These are phyloP conservation scores for Brachyopa scutellaris DNA, from an alignment of 2,888 invertebrate species.

Conservation along the genomic window DNA sequence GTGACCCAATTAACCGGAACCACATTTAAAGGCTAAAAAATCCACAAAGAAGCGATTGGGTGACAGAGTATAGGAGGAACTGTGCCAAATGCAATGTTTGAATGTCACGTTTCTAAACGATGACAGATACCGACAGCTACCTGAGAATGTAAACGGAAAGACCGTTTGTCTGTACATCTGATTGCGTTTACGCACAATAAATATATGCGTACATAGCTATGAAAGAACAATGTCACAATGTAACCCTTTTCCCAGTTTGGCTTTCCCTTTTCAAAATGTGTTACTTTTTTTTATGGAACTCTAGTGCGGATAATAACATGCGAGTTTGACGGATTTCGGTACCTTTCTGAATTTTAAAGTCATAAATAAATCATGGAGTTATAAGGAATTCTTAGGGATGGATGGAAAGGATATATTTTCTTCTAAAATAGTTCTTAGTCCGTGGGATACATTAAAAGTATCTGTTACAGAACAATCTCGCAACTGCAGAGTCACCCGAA, in stretches of 20 bases:
- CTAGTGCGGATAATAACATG: too few relatives aligned
- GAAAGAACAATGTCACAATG: too few relatives aligned
- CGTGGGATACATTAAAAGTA: too few relatives aligned
- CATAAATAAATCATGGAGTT: too few relatives aligned
- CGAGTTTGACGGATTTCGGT: too few relatives aligned
- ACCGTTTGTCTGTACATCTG: slow-evolving; percentile 1
- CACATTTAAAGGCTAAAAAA: not conserved
- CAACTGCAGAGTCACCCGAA: too few relatives aligned
- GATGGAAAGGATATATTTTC: too few relatives aligned
- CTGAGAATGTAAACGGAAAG: slow-evolving; percentile 24
- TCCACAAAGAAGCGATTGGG: slow-evolving; percentile 13
- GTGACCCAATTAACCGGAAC: slow-evolving; percentile 51
- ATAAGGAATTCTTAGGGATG: too few relatives aligned
- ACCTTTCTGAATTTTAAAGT: too few relatives aligned
- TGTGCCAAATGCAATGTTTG: slow-evolving; percentile 26
- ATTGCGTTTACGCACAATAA: slow-evolving; percentile 25
- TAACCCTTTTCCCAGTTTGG: slow-evolving; percentile 11
- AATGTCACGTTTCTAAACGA: slow-evolving; percentile 28
- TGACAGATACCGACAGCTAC: slow-evolving; percentile 20
- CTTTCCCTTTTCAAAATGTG: slow-evolving; percentile 41
- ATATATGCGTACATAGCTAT: too few relatives aligned
- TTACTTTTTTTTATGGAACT: not conserved
- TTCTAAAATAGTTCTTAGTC: too few relatives aligned
- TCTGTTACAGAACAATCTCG: too few relatives aligned
- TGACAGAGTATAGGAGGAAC: slow-evolving; percentile 4